Percentiles rank a stretch among this genome's conserved stretches.
These are phyloP conservation scores for Diogma glabrata DNA, from an alignment of 2,888 invertebrate genomes.

Conservation along the genomic window DNA sequence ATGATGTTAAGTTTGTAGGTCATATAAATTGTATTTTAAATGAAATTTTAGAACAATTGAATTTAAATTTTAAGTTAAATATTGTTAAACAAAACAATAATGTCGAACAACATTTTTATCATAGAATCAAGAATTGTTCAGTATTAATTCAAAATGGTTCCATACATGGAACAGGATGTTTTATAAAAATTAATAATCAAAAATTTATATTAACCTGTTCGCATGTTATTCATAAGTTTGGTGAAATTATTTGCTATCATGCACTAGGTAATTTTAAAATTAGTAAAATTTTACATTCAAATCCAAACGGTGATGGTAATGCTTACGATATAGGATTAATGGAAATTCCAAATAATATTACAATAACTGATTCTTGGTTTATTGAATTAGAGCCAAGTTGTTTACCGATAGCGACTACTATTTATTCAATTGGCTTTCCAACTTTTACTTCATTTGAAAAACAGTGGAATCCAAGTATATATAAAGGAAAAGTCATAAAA, in stretches of 20 bases:
- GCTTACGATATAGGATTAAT: neutral
- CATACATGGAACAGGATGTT: constrained; percentile 1
- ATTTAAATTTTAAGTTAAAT: neutral
- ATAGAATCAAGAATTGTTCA: constrained; percentile 1
- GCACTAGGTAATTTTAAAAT: neutral
- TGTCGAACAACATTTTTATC: neutral
- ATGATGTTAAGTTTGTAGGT: neutral
- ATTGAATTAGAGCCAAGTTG: neutral
- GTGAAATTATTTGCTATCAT: neutral
- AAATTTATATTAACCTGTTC: constrained; percentile 1
- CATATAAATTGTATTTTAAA: neutral
- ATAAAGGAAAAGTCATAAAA: neutral
- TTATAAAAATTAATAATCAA: neutral
- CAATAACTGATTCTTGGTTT: neutral
- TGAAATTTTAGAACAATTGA: neutral
- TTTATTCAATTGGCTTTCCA: constrained; percentile 6
- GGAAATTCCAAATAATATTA: neutral
- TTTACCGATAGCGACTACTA: neutral
- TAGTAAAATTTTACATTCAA: neutral
- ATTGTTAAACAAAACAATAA: too few species aligned
- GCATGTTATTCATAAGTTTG: neutral
- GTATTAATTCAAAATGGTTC: constrained; percentile 1
- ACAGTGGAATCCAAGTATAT: neutral
- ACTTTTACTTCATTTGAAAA: neutral
- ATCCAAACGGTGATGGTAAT: neutral